Base-by-base conservation (phyloP, 2,113 vertebrate genomes). In the Chamaea fasciata region DNA sequence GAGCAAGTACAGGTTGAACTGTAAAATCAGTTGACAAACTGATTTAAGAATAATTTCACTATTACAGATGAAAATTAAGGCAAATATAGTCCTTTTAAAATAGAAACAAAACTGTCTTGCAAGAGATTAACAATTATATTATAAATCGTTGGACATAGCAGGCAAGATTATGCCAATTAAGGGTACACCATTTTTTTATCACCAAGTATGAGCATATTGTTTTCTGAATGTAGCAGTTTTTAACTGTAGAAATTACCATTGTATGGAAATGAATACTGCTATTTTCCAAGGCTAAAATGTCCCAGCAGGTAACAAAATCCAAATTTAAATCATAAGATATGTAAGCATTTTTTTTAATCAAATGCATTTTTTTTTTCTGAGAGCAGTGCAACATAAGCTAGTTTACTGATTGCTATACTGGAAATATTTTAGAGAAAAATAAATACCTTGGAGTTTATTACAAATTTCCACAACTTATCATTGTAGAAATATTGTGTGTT, bases 1-100 rank as follows among this genome's bases (percentile, higher is more conserved):
- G 13, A 39, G 4, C 2, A 57, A 46, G 6, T 22, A 46, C 6
- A 33, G 0, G 2, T 15, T 59, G 11, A 52, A 47, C 13, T 20
- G 30, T 55, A 55, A 55, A 55, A 55, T 55, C 53, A 55, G 30
- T 31, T 46, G 7, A 59, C n/a, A 35, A 82, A 22, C 9, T 21
- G 4, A 52, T 88, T 85, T 14, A 71, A 53, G 7, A 65, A 69
- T 11, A 33, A 64, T 64, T 42, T 42, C 18, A n/a, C 37, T 64
- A 37, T 26, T 79, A 21, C 2, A 73, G 21, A 31, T 57, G 9
- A 17, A 4, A 75, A 15, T 33, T 77, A 50, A 84, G 7, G 49
- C 47, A 31, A 35, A 11, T 47, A 39, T 13, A 68, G 0, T 2
- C 30, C 3, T 55, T 7, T 68, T 62, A 55, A 62, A 70, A 5